Evolutionary conservation across 2,888 invertebrate species (phyloP).

Genomic region (Melieria picta): DNA sequence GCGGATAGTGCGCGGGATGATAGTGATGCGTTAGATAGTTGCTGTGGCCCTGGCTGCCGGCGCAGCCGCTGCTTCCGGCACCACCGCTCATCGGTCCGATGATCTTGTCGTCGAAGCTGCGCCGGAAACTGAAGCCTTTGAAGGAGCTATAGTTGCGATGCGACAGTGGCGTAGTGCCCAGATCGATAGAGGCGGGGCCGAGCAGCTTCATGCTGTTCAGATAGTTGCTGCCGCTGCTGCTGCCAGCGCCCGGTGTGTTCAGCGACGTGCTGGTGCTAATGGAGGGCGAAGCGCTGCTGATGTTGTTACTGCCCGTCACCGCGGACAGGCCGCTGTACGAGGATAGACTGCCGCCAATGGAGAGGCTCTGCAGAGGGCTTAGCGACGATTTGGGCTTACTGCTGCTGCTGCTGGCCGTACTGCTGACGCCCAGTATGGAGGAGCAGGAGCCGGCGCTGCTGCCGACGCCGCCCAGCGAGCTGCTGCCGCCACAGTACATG

Average conservation of each 20-base stretch:
- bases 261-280: slow-evolving; percentile 14
- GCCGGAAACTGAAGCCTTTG: slow-evolving; percentile 62
- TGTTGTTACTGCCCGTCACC: slow-evolving; percentile 34
- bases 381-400: slow-evolving; percentile 50
- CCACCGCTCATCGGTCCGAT: slow-evolving; percentile 46
- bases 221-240: slow-evolving; percentile 46
- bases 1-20: slow-evolving; percentile 43
- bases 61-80: slow-evolving; percentile 36
- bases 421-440: slow-evolving; percentile 54
- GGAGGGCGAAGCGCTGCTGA: slow-evolving; percentile 23
- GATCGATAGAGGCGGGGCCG: slow-evolving; percentile 60
- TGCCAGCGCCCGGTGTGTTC: slow-evolving; percentile 14
- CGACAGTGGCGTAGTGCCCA: slow-evolving; percentile 59
- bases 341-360: slow-evolving; percentile 42
- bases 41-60: slow-evolving; percentile 35
- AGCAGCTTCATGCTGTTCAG: slow-evolving; percentile 55
- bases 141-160: slow-evolving; percentile 60
- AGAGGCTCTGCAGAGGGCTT: slow-evolving; percentile 51
- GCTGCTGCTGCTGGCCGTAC: slow-evolving; percentile 45
- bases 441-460: slow-evolving; percentile 35
- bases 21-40: slow-evolving; percentile 49
- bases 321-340: slow-evolving; percentile 33
- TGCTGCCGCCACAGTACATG: slow-evolving; percentile 25
- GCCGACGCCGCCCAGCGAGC: slow-evolving; percentile 37
- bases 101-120: slow-evolving; percentile 64